Percentiles rank a stretch among this genome's conserved stretches.
Conservation (phyloP, 2,888 invertebrate genomes). For the Melanotus villosus region DNA sequence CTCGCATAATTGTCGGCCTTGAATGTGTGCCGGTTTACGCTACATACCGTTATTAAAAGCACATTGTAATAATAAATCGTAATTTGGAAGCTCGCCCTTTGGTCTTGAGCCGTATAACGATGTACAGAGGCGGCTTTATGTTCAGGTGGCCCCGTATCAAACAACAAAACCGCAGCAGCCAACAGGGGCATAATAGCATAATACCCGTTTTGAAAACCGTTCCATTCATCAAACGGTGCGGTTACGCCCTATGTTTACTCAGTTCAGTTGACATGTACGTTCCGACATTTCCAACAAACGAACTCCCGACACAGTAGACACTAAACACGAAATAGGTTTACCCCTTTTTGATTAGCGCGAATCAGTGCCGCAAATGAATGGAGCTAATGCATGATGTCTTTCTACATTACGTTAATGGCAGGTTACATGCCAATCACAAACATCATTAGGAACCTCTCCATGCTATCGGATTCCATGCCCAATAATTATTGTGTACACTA, state of each 20-base stretch:
- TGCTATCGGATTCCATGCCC: constrained; percentile 32
- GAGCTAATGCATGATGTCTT: constrained; percentile 38
- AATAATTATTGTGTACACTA: constrained; percentile 40
- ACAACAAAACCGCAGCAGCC: constrained; percentile 25
- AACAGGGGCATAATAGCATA: constrained; percentile 34
- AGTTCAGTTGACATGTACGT: constrained; percentile 44
- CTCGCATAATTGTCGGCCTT: not conserved
- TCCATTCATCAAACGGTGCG: constrained; percentile 49
- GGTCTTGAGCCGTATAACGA: not conserved
- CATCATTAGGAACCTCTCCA: constrained; percentile 35
- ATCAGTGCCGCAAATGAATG: constrained; percentile 39
- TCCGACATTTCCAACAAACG: constrained; percentile 36
- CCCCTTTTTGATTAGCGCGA: constrained; percentile 44
- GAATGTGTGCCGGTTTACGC: constrained; percentile 12
- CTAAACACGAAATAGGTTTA: constrained; percentile 46
- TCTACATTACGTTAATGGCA: constrained; percentile 38
- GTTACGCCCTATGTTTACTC: constrained; percentile 50
- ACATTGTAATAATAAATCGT: not conserved
- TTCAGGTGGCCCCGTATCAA: constrained; percentile 10
- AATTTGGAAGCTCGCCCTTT: not conserved
- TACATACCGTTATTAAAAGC: constrained; percentile 32
- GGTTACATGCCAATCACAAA: constrained; percentile 40
- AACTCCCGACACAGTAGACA: constrained; percentile 41
- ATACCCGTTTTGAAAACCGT: constrained; percentile 46
- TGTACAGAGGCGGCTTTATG: constrained; percentile 9